phyloP scores from a whole-genome alignment of 2,113 vertebrate genomes.

The Helogale parvula region DNA sequence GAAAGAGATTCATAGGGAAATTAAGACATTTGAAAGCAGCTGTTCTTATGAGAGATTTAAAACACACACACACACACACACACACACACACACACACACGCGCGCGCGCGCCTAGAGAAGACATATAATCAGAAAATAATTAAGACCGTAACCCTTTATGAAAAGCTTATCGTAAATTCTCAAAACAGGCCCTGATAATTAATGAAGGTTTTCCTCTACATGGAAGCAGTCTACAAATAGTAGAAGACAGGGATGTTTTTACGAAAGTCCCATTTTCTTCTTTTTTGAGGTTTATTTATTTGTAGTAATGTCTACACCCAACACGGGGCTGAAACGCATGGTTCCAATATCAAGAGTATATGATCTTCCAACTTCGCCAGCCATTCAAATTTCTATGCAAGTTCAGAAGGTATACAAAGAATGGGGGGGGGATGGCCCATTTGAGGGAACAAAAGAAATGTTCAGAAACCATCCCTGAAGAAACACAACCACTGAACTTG shows the following conservation, averaged over 20 bases:
- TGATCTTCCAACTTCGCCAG: neutral
- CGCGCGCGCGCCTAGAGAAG: neutral
- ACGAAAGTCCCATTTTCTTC: neutral
- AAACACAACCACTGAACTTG: neutral
- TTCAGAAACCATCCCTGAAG: neutral
- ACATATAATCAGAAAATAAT: neutral
- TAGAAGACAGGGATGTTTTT: neutral
- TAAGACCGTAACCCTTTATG: neutral
- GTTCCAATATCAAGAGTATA: neutral
- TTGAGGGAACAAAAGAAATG: neutral
- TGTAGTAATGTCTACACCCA: neutral
- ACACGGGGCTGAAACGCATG: neutral
- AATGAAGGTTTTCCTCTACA: neutral
- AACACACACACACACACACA: constrained; percentile 5
- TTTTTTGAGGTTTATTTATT: neutral
- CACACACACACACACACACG: neutral
- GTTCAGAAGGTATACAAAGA: neutral
- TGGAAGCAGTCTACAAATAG: neutral
- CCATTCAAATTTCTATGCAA: neutral
- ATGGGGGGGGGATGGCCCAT: neutral
- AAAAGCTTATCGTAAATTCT: neutral
- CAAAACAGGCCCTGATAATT: constrained; percentile 9
- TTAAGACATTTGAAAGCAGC: constrained; percentile 1
- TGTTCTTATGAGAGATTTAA: neutral
- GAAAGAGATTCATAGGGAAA: neutral